Percentiles rank a stretch among this genome's conserved stretches.
Evolutionary conservation across 2,113 vertebrate species (phyloP).

Genomic region (Cygnus atratus): DNA sequence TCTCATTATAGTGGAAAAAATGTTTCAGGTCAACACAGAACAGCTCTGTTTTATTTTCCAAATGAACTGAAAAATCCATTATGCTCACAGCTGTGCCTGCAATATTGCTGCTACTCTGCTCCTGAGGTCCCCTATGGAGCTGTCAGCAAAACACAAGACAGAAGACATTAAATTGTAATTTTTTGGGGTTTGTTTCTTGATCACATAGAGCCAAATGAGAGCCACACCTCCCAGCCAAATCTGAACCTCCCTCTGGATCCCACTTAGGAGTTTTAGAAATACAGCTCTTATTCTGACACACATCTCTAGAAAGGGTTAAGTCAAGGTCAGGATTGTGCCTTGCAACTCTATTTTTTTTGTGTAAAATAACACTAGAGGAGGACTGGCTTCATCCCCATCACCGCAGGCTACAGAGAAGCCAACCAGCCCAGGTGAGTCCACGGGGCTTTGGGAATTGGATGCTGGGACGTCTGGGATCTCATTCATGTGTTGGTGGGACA

Average conservation of each 20-base stretch:
- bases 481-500: neutral
- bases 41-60: slow-evolving; percentile 51
- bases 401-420: neutral
- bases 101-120: neutral
- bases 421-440: neutral
- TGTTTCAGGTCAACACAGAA: slow-evolving; percentile 35
- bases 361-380: neutral
- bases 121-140: slow-evolving; percentile 7
- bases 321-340: neutral
- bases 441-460: neutral
- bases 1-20: slow-evolving; percentile 29
- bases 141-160: slow-evolving; percentile 20
- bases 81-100: slow-evolving; percentile 45
- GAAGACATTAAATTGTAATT: neutral
- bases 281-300: neutral
- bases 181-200: neutral
- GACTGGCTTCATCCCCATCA: neutral
- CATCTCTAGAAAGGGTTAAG: neutral
- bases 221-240: neutral
- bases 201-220: neutral
- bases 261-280: neutral
- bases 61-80: slow-evolving; percentile 60
- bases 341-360: neutral
- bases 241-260: neutral
- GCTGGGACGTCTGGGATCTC: rapidly evolving